These are phyloP conservation scores for Forbesichthys papilliferus DNA, from an alignment of 2,113 vertebrate genomes.

Conservation along the genomic window DNA sequence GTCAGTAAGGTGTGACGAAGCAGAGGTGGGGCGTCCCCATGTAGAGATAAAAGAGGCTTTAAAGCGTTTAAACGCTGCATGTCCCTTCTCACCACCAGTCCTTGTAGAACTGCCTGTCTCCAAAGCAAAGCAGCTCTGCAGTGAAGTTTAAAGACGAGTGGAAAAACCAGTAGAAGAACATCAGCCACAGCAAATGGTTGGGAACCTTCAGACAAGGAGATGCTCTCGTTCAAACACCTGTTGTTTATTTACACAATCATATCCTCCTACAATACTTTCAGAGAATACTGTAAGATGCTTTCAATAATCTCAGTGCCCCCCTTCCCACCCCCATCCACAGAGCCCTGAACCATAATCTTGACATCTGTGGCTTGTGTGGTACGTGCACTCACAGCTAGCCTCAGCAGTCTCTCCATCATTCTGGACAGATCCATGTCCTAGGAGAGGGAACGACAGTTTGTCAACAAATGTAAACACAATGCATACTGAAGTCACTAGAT, in stretches of 20 bases:
- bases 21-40: no score
- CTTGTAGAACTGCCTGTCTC: slow-evolving; percentile 91
- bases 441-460: background rate
- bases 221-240: no score
- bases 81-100: slow-evolving; percentile 87
- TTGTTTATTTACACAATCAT: no score
- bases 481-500: no score
- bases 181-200: slow-evolving; percentile 92
- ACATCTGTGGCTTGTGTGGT: background rate
- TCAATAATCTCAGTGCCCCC: no score
- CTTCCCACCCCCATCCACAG: no score
- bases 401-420: slow-evolving; percentile 87
- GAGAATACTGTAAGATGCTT: no score
- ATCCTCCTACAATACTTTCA: no score
- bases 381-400: slow-evolving; percentile 83
- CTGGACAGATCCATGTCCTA: slow-evolving; percentile 92
- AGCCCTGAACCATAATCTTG: no score
- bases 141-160: slow-evolving; percentile 88
- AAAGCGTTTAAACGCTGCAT: background rate
- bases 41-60: no score
- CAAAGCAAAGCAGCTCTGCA: slow-evolving; percentile 87
- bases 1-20: no score
- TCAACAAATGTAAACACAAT: no score
- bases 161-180: slow-evolving; percentile 95
- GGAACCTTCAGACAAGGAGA: slow-evolving; percentile 80